Evolutionary conservation across 2,113 vertebrate species (phyloP), one percentile per base, ranked within the genome.

Genomic region (Takifugu flavidus): DNA sequence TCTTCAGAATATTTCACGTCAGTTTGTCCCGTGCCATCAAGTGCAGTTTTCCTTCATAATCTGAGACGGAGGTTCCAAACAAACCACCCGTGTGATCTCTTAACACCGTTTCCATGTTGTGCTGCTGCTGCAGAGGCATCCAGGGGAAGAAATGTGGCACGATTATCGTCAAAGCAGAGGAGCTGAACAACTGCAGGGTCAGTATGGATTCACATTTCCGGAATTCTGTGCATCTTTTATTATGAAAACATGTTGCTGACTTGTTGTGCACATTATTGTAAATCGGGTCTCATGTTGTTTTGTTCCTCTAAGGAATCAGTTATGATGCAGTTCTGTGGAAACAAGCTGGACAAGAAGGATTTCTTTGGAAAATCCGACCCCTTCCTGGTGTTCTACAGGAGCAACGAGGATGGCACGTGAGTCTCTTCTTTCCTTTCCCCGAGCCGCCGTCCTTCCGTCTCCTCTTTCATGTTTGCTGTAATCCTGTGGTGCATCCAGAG

Each of bases 101-200:
- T 72, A 54, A 61, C 45, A 25, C 57, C 31, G 7, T 57, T 53
- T 27, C 25, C 26, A 3, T 75, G 0, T 59, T 75, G 7, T 63
- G 42, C 59, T 13, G 70, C 29, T 78, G 63, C n/a, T 70, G n/a
- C 86, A 98, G 96, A 61, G 97, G 97, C 74, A 97, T 98, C 82
- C 92, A 92, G 49, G 94, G 95, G 47, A 99, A 94, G 87, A 98
- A 97, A 70, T 99, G 97, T 65, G 97, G 97, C 62, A 95, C 86
- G 0, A 93, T 96, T 71, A 96, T 98, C 54, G 91, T 98, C 65
- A 96, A 94, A 78, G 97, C 94, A 3, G 97, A 99, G 79, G 97
- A 99, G 60, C 87, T 99, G 29, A 94, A 92, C 74, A 98, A 97
- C 76, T 99, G 97, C 89, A 90, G 96, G 85, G 97, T 99, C 87